phyloP scores from a whole-genome alignment of 1,140 invertebrate species.

The Cheumatopsyche charites region DNA sequence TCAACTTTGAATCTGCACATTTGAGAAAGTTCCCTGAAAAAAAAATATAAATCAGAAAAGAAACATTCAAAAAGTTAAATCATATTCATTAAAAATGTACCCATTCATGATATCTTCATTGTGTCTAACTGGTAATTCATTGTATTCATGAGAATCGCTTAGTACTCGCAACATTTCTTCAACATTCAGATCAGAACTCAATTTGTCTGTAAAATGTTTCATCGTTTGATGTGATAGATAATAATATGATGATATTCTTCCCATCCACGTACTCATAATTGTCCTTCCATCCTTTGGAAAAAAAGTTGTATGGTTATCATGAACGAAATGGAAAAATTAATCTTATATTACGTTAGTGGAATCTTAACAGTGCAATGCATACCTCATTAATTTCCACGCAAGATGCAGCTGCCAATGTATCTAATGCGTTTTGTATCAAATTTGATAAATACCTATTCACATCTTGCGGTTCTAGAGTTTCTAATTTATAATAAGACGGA shows the following conservation, averaged over 20 bases:
- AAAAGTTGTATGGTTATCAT: slow-evolving; percentile 42
- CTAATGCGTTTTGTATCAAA: slow-evolving; percentile 79
- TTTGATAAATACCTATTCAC: slow-evolving; percentile 77
- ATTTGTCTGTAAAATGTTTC: slow-evolving; percentile 75
- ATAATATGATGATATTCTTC: slow-evolving; percentile 94
- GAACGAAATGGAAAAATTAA: too few relatives aligned
- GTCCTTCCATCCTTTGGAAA: slow-evolving; percentile 69
- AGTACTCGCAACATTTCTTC: slow-evolving; percentile 83
- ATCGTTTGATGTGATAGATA: slow-evolving; percentile 95
- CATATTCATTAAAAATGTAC: slow-evolving; percentile 58
- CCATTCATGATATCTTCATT: slow-evolving; percentile 97
- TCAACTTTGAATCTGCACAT: slow-evolving; percentile 77
- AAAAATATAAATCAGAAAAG: slow-evolving; percentile 24
- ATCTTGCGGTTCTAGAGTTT: slow-evolving; percentile 73
- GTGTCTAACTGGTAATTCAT: slow-evolving; percentile 94
- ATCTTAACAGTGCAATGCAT: neutral
- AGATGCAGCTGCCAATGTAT: slow-evolving; percentile 73
- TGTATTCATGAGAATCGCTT: slow-evolving; percentile 88
- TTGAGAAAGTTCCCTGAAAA: slow-evolving; percentile 79
- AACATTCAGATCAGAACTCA: slow-evolving; percentile 70
- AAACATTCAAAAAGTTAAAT: slow-evolving; percentile 30
- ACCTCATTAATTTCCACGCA: slow-evolving; percentile 75
- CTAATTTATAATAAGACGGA: slow-evolving; percentile 90
- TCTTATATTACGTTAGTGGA: neutral
- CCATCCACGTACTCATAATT: slow-evolving; percentile 83